Evolutionary conservation across 2,888 invertebrate genomes (phyloP).

Genomic region (Neocrepidodera transversa): DNA sequence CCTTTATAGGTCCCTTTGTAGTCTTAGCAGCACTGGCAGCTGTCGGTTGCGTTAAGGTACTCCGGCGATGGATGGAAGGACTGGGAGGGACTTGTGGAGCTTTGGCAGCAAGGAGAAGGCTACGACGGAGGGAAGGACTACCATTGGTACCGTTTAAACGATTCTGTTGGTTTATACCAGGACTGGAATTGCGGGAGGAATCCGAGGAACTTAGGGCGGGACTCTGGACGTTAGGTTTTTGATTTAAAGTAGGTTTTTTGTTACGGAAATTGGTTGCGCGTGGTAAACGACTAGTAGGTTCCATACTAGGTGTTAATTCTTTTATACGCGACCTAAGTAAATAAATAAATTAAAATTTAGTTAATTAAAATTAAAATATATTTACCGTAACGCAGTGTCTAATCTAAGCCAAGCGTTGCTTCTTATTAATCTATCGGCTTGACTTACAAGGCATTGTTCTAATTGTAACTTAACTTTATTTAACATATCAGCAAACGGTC

Average conservation of each 20-base stretch:
- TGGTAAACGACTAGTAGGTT: slow-evolving; percentile 53
- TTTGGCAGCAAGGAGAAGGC: slow-evolving; percentile 63
- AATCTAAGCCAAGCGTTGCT: slow-evolving; percentile 71
- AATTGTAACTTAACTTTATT: slow-evolving; percentile 70
- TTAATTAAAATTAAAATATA: background rate
- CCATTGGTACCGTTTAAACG: slow-evolving; percentile 46
- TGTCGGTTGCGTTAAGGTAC: slow-evolving; percentile 64
- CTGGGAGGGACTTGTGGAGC: slow-evolving; percentile 61
- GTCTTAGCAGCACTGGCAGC: slow-evolving; percentile 67
- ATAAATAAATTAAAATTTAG: background rate
- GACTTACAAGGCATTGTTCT: slow-evolving; percentile 75
- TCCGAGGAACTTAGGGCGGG: slow-evolving; percentile 57
- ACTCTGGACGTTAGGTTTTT: slow-evolving; percentile 54
- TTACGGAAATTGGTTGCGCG: slow-evolving; percentile 47
- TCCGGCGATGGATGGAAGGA: slow-evolving; percentile 62
- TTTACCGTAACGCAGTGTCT: slow-evolving; percentile 59
- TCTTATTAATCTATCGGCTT: slow-evolving; percentile 71
- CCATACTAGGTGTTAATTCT: slow-evolving; percentile 64
- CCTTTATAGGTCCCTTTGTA: slow-evolving; percentile 52
- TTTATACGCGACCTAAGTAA: slow-evolving; percentile 66
- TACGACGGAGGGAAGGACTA: slow-evolving; percentile 62
- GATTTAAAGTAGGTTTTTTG: slow-evolving; percentile 53
- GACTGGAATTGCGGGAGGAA: slow-evolving; percentile 74
- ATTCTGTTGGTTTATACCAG: slow-evolving; percentile 59
- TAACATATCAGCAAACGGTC: slow-evolving; percentile 61